A percentile compares a stretch with the other conserved stretches of the same genome.
Evolutionary conservation across 2,113 vertebrate species (phyloP).

Genomic region (Callocephalon fimbriatum): DNA sequence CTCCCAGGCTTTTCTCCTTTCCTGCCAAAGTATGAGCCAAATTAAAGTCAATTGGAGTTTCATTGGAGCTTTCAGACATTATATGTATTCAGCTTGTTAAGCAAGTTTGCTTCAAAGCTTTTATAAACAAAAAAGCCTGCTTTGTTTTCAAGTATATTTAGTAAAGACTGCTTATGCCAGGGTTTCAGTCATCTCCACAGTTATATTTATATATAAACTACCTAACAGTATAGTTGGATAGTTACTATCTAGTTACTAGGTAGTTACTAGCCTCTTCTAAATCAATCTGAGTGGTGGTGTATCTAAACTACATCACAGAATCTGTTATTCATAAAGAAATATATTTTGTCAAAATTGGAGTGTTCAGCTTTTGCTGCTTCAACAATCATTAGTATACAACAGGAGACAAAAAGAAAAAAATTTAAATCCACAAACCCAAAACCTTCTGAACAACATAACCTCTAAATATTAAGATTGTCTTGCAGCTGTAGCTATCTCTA

Average conservation of each 20-base stretch:
- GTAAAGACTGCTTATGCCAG: not conserved
- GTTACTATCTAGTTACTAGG: not conserved
- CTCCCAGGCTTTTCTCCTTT: conserved; percentile 46
- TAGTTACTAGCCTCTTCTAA: not conserved
- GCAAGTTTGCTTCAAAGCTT: not conserved
- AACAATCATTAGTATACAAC: not conserved
- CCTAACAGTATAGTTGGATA: not conserved
- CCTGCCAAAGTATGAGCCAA: conserved; percentile 35
- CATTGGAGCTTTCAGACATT: not conserved
- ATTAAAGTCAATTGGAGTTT: conserved; percentile 56
- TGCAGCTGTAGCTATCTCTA: not conserved
- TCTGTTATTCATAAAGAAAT: not conserved
- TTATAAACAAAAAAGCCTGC: not conserved
- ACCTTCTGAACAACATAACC: not conserved
- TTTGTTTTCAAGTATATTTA: not conserved
- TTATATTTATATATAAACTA: not conserved
- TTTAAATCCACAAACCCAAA: not conserved
- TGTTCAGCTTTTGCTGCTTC: not conserved
- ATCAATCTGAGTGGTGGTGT: not conserved
- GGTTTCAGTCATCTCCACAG: not conserved
- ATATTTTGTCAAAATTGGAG: not conserved
- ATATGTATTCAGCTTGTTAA: conserved; percentile 3
- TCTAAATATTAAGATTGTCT: not conserved
- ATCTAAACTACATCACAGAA: not conserved
- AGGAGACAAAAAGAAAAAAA: not conserved